Conservation (phyloP, 2,797 vertebrate species). For the Periparus ater region DNA sequence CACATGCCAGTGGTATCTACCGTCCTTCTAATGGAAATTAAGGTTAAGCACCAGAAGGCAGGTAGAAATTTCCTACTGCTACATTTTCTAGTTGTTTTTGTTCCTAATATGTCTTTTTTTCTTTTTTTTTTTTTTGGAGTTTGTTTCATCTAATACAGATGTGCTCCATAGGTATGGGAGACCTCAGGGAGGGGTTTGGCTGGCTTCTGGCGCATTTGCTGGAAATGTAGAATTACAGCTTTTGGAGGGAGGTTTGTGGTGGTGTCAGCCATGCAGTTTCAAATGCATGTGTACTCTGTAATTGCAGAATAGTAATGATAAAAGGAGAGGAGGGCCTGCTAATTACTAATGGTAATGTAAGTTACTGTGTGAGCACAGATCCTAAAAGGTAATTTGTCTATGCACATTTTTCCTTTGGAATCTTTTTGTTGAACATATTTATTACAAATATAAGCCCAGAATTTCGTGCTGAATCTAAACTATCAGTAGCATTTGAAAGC, state of each 20-base stretch:
- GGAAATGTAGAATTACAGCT: not conserved
- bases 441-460: not conserved
- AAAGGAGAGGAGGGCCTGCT: conserved; percentile 42
- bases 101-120: not conserved
- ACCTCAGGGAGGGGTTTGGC: not conserved
- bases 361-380: not conserved
- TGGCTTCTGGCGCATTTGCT: not conserved
- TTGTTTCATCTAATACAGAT: not conserved
- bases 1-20: not conserved
- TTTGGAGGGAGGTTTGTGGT: not conserved
- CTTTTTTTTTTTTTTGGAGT: not conserved
- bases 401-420: not conserved
- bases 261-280: not conserved
- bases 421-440: not conserved
- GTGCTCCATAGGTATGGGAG: not conserved
- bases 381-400: conserved; percentile 9
- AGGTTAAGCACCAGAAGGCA: not conserved
- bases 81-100: not conserved
- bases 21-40: not conserved
- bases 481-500: not conserved
- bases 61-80: not conserved
- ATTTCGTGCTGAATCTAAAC: not conserved
- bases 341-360: conserved; percentile 47
- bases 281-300: conserved; percentile 1
- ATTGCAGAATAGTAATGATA: conserved; percentile 22